Base-by-base conservation (phyloP, 2,113 vertebrate species). In the Regulus satrapa region DNA sequence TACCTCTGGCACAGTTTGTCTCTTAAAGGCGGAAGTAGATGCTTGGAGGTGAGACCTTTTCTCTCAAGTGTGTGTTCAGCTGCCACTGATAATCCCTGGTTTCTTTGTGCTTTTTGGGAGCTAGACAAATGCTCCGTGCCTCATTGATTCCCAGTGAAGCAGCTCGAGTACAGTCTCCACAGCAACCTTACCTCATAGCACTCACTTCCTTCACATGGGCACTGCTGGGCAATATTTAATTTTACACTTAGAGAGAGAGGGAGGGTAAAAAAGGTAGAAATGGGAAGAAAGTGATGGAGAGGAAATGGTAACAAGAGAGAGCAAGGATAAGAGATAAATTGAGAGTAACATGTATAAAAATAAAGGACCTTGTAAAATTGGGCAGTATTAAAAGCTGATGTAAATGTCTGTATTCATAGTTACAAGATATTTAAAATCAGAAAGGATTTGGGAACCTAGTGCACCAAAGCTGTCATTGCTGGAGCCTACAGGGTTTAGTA, bases 141-240 rank as follows among this genome's bases (percentile, higher is more conserved):
- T 96, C 86, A 94, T 84, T 95, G 90, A 88, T 91, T 95, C 56
- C 62, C 88, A 94, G 78, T 3, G 23, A 95, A 91, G 81, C 90
- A 90, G 88, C 62, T 93, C 0, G 0, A 90, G 94, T 94, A 58
- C 55, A 71, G 64, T 73, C 86, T 93, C 49, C 52, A 48, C 59
- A 40, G 72, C 89, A 94, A 68, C 72, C 38, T 89, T 86, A 56
- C 74, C 20, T 91, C 62, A 76, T 80, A 96, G 78, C 62, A 86
- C 95, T 95, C 45, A 40, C 48, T 84, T 92, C 90, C 83, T 68
- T 72, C 62, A 36, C 54, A 58, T 86, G 72, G 68, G 29, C 51
- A 66, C 38, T 34, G 48, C 71, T 86, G 88, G 90, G 58, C 32
- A 82, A 51, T 94, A 92, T 66, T 94, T 83, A 93, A 58, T 97